A percentile compares a stretch with the other conserved stretches of the same genome.
Evolutionary conservation across 2,797 vertebrate genomes (phyloP).

Genomic region (Cuniculus paca): DNA sequence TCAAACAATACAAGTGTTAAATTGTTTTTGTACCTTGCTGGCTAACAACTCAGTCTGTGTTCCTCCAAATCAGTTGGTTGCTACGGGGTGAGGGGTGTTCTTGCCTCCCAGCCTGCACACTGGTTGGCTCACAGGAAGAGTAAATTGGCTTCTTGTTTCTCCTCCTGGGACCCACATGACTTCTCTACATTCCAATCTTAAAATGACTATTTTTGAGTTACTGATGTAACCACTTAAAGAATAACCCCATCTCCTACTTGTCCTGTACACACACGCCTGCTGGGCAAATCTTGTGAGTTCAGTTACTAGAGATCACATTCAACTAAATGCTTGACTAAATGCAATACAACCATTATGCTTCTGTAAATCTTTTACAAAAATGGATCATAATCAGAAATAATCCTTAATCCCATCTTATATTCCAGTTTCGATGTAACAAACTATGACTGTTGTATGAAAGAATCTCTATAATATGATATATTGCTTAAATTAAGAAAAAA

Average conservation of each 20-base stretch:
- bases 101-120: too few species aligned
- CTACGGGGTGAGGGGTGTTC: too few species aligned
- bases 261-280: neutral
- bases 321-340: slow-evolving; percentile 18
- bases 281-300: neutral
- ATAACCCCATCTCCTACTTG: neutral
- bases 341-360: neutral
- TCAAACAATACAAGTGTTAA: too few species aligned
- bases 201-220: neutral
- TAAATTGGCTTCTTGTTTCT: too few species aligned
- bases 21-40: too few species aligned
- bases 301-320: neutral
- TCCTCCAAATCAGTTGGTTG: too few species aligned
- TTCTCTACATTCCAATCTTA: neutral
- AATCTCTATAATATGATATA: slow-evolving; percentile 2
- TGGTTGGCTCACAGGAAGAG: too few species aligned
- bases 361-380: slow-evolving; percentile 34
- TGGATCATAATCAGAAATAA: neutral
- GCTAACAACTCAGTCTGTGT: too few species aligned
- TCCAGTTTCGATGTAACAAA: neutral
- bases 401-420: neutral
- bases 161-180: too few species aligned
- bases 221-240: neutral
- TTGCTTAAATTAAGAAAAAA: neutral
- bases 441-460: neutral